Percentiles rank a stretch among this genome's conserved stretches.
phyloP scores from a whole-genome alignment of 2,113 vertebrate genomes.

The Eulacestoma nigropectus region DNA sequence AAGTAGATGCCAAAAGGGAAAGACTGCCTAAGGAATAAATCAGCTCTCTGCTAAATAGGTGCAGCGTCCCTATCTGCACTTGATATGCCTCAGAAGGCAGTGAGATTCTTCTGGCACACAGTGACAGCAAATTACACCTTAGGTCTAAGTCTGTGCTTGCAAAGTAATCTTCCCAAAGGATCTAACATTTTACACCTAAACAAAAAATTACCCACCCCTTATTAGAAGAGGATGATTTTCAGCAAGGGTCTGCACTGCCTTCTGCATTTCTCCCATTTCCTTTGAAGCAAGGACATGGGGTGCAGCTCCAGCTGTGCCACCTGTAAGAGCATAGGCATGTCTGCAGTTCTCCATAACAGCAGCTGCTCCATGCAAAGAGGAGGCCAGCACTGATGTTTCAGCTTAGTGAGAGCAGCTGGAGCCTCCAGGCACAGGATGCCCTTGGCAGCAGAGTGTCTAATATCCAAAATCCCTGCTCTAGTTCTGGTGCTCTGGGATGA shows the following conservation, averaged over 20 bases:
- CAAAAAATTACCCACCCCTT: not conserved
- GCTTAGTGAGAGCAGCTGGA: not conserved
- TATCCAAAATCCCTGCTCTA: not conserved
- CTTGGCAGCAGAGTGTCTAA: not conserved
- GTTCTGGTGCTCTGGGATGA: not conserved
- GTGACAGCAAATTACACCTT: not conserved
- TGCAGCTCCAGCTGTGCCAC: not conserved
- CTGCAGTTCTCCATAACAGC: not conserved
- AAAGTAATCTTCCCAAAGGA: not conserved
- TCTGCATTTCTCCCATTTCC: not conserved
- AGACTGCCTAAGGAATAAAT: not conserved
- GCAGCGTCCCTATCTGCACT: not conserved
- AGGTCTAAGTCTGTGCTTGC: not conserved
- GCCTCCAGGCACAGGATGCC: rapidly evolving
- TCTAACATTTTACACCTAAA: not conserved
- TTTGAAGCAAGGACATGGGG: not conserved
- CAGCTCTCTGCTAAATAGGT: not conserved
- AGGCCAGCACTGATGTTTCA: not conserved
- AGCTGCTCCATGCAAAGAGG: not conserved
- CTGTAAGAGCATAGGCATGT: not conserved
- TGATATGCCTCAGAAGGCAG: not conserved
- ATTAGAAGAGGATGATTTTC: not conserved
- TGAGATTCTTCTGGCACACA: not conserved
- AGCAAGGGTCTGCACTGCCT: not conserved
- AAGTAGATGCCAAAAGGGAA: slow-evolving; percentile 20